Conservation (phyloP, 2,797 vertebrate genomes). For the Mionectes olivaceus region DNA sequence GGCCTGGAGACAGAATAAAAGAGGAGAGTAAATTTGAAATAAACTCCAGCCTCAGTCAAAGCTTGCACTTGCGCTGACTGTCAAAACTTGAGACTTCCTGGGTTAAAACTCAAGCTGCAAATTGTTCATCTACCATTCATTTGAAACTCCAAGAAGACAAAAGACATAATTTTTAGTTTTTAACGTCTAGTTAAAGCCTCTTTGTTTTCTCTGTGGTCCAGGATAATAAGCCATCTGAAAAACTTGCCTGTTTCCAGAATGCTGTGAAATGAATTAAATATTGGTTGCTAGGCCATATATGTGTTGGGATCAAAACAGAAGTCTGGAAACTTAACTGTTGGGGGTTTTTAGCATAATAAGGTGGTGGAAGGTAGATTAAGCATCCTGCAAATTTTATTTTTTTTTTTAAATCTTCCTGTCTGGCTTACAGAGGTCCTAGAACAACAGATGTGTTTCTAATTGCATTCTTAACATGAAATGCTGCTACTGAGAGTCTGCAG, state of each 20-base stretch:
- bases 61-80: background rate
- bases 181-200: background rate
- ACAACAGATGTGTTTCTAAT: conserved; percentile 73
- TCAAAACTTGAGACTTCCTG: background rate
- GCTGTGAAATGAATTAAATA: background rate
- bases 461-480: conserved; percentile 67
- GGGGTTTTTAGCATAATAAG: background rate
- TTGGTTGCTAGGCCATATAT: background rate
- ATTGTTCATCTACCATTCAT: background rate
- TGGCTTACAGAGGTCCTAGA: conserved; percentile 25
- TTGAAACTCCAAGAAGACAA: background rate
- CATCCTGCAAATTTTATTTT: background rate
- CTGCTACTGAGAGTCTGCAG: conserved; percentile 43
- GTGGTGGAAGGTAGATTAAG: background rate
- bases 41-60: background rate
- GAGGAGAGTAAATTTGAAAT: background rate
- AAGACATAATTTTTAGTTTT: background rate
- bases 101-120: background rate
- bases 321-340: background rate
- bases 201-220: background rate
- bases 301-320: background rate
- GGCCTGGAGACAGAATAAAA: background rate
- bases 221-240: background rate
- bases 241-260: background rate
- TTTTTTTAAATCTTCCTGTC: background rate